A percentile compares a stretch with the other conserved stretches of the same genome.
Evolutionary conservation across 30 jellyfish, hydroid and myxozoan species (phyloP).

Genomic region (Hydractinia echinata): DNA sequence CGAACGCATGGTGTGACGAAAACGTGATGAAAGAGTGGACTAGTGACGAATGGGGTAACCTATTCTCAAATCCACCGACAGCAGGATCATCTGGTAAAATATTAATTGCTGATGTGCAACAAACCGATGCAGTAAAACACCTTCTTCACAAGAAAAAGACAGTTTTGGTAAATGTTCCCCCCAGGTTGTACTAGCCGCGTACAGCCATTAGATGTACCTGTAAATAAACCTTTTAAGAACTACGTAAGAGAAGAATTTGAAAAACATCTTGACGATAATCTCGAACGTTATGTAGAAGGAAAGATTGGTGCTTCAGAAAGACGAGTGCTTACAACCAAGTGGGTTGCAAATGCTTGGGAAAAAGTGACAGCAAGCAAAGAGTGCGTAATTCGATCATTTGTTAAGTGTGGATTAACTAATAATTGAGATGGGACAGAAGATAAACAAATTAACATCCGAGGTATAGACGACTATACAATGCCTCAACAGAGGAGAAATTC

Average conservation of each 20-base stretch:
- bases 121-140: neutral
- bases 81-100: constrained; percentile 12
- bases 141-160: neutral
- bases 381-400: constrained; percentile 12
- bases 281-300: no score
- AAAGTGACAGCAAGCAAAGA: no score
- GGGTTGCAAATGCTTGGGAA: no score
- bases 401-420: constrained; percentile 24
- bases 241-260: no score
- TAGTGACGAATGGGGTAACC: constrained; percentile 27
- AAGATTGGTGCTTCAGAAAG: no score
- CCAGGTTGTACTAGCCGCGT: constrained; percentile 1
- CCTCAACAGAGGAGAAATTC: constrained; percentile 4
- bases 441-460: constrained; percentile 26
- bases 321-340: no score
- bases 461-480: constrained; percentile 21
- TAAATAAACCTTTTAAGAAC: neutral
- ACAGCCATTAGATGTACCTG: constrained; percentile 1
- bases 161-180: neutral
- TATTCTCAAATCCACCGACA: constrained; percentile 14
- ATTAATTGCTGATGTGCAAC: constrained; percentile 19
- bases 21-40: constrained; percentile 19
- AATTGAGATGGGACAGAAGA: constrained; percentile 13
- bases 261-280: no score
- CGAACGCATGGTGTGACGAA: constrained; percentile 13